These are phyloP conservation scores for Apostichopus californicus DNA, from an alignment of 35 echinoderm and acorn worm species.

Conservation along the genomic window DNA sequence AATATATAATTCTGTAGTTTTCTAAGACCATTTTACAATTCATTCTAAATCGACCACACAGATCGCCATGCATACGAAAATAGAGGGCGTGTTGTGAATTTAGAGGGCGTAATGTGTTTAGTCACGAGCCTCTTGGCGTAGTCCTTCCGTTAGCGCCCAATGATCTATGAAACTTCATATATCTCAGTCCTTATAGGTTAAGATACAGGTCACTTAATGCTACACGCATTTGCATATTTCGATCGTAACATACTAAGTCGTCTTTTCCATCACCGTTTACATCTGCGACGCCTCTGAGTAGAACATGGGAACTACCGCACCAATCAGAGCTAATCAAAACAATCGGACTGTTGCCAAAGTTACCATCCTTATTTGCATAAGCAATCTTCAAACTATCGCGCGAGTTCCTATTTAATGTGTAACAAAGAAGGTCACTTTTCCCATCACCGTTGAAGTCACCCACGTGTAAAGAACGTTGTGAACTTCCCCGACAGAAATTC, in stretches of 20 bases:
- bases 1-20: no score
- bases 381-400: constrained; percentile 21
- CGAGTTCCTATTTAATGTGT: not conserved
- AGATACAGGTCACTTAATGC: constrained; percentile 39
- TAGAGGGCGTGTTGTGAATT: no score
- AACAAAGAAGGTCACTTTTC: constrained; percentile 46
- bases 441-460: constrained; percentile 51
- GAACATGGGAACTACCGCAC: not conserved
- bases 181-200: constrained; percentile 3
- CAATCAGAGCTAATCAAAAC: constrained; percentile 7
- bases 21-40: no score
- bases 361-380: constrained; percentile 18
- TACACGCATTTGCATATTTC: constrained; percentile 6
- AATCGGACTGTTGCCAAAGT: constrained; percentile 21
- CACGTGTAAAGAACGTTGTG: constrained; percentile 11
- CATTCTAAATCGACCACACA: no score
- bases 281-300: constrained; percentile 22
- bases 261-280: constrained; percentile 60
- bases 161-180: no score
- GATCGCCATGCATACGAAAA: no score
- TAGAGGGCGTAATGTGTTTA: no score
- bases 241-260: constrained; percentile 51
- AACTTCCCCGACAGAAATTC: constrained; percentile 10
- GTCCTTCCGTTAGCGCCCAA: no score
- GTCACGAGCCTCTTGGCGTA: no score